phyloP scores from a whole-genome alignment of 1,140 invertebrate genomes.

The Hormaphis cornu region DNA sequence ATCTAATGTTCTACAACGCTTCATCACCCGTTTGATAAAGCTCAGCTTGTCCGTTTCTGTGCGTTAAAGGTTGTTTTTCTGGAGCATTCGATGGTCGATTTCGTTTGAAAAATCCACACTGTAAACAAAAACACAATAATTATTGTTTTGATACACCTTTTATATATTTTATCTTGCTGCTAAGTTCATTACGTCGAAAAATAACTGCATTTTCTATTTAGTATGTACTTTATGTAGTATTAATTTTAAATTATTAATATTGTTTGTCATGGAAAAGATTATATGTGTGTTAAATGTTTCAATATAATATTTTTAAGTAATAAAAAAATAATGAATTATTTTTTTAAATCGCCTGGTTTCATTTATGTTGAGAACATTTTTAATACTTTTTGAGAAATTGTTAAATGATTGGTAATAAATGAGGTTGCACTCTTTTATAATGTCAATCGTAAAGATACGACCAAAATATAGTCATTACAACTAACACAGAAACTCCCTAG shows the following conservation, averaged over 20 bases:
- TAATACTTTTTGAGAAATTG: too few relatives aligned
- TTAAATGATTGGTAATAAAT: too few relatives aligned
- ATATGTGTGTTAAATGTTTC: too few relatives aligned
- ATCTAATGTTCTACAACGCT: constrained; percentile 47
- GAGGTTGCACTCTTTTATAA: too few relatives aligned
- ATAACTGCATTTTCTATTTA: not conserved
- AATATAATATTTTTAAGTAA: too few relatives aligned
- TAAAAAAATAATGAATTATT: too few relatives aligned
- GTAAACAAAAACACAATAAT: constrained; percentile 42
- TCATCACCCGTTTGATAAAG: constrained; percentile 52
- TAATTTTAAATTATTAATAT: not conserved
- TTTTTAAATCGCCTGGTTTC: too few relatives aligned
- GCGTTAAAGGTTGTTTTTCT: constrained; percentile 71
- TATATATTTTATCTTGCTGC: constrained; percentile 21
- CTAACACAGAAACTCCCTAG: too few relatives aligned
- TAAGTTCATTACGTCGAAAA: not conserved
- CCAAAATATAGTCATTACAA: too few relatives aligned
- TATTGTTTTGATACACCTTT: not conserved
- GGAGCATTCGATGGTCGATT: constrained; percentile 68
- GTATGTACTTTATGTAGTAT: not conserved
- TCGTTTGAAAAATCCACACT: constrained; percentile 89
- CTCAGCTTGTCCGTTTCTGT: constrained; percentile 51
- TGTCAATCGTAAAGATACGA: too few relatives aligned
- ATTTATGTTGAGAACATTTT: too few relatives aligned
- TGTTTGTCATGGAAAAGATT: too few relatives aligned